phyloP scores from a whole-genome alignment of 2,797 vertebrate genomes.

The Notoglanidium macrostoma region DNA sequence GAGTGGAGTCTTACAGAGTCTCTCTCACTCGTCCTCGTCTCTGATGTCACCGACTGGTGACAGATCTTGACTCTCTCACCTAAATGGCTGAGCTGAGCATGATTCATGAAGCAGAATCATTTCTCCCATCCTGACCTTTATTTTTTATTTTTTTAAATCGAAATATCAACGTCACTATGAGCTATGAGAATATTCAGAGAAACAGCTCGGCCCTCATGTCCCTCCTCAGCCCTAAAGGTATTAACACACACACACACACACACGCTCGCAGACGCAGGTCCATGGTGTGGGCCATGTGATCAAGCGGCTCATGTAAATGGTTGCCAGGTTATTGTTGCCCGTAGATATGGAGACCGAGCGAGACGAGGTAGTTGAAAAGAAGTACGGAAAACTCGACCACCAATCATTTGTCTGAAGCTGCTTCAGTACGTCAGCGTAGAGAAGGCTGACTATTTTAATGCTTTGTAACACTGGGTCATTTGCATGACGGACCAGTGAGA shows the following conservation, averaged over 20 bases:
- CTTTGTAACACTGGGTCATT: slow-evolving; percentile 65
- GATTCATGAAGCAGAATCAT: neutral
- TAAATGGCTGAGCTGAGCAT: neutral
- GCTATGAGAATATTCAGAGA: neutral
- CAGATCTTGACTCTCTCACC: neutral
- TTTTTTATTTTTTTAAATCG: neutral
- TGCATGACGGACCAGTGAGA: slow-evolving; percentile 74
- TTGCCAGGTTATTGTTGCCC: slow-evolving; percentile 83
- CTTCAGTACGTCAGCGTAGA: slow-evolving; percentile 43
- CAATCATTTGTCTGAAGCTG: slow-evolving; percentile 55
- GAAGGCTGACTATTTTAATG: slow-evolving; percentile 48
- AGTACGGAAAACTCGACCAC: slow-evolving; percentile 48
- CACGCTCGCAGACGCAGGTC: slow-evolving; percentile 2
- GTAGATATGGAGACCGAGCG: slow-evolving; percentile 67
- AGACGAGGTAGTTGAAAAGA: slow-evolving; percentile 40
- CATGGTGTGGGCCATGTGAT: slow-evolving; percentile 57
- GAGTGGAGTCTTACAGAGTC: neutral
- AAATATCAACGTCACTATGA: neutral
- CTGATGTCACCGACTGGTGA: neutral
- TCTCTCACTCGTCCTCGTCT: neutral
- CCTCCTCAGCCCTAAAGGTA: slow-evolving; percentile 45
- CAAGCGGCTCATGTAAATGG: slow-evolving; percentile 65
- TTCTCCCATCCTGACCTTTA: neutral
- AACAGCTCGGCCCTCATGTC: slow-evolving; percentile 25
- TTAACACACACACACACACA: slow-evolving; percentile 44